Evolutionary conservation across 1,140 invertebrate genomes (phyloP).

Genomic region (Nymphalis io): DNA sequence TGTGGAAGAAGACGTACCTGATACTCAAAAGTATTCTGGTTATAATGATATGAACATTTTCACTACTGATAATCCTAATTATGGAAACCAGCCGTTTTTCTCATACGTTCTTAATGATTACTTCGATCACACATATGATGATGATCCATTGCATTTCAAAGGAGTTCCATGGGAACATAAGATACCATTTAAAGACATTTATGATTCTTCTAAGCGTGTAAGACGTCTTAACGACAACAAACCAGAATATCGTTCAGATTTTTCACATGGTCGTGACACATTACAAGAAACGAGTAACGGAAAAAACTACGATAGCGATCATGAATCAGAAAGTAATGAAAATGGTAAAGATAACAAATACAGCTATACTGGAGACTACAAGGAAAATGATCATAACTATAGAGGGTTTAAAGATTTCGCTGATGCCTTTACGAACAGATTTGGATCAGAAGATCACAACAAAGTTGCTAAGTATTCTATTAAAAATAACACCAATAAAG

Average conservation of each 20-base stretch:
- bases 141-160: conserved; percentile 59
- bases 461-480: conserved; percentile 49
- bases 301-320: conserved; percentile 33
- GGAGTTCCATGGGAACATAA: conserved; percentile 55
- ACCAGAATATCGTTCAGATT: conserved; percentile 6
- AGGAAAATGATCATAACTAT: conserved; percentile 44
- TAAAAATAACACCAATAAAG: conserved; percentile 78
- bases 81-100: conserved; percentile 60
- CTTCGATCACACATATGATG: conserved; percentile 57
- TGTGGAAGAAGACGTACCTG: conserved; percentile 44
- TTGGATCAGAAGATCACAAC: conserved; percentile 55
- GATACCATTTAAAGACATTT: conserved; percentile 34
- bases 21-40: conserved; percentile 7
- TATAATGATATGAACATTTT: conserved; percentile 19
- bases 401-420: conserved; percentile 62
- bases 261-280: neutral
- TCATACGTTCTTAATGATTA: conserved; percentile 66
- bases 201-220: conserved; percentile 29
- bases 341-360: conserved; percentile 19
- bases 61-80: conserved; percentile 56
- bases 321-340: conserved; percentile 43
- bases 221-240: conserved; percentile 41
- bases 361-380: conserved; percentile 33
- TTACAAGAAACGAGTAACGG: neutral
- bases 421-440: conserved; percentile 62